These are phyloP conservation scores for Catharus ustulatus DNA, from an alignment of 2,797 vertebrate genomes.

Conservation along the genomic window DNA sequence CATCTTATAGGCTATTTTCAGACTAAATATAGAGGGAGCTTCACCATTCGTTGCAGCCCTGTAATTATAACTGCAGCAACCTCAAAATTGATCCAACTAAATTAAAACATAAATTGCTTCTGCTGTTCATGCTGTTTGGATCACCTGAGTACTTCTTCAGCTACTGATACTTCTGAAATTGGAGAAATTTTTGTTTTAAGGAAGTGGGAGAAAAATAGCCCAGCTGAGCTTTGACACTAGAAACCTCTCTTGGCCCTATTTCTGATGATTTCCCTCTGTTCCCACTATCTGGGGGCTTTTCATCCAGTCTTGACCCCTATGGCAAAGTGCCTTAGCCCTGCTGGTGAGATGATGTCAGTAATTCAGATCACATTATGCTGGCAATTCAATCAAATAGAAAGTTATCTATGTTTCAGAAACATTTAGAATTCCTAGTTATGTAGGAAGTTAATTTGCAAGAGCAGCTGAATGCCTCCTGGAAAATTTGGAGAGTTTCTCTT, in stretches of 20 bases:
- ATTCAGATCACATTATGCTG: constrained; percentile 46
- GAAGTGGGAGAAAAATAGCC: neutral
- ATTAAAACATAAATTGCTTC: constrained; percentile 33
- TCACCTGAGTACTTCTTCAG: constrained; percentile 18
- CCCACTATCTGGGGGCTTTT: neutral
- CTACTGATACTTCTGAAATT: neutral
- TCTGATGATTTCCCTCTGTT: neutral
- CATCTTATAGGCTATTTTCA: neutral
- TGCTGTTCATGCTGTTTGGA: neutral
- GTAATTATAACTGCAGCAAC: constrained; percentile 19
- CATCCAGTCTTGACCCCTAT: neutral
- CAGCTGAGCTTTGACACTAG: neutral
- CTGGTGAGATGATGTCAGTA: neutral
- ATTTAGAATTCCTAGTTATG: constrained; percentile 54
- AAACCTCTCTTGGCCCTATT: neutral
- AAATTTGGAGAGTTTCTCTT: constrained; percentile 47
- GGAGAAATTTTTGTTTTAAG: neutral
- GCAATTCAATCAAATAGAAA: constrained; percentile 54
- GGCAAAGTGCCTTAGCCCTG: neutral
- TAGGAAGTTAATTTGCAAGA: constrained; percentile 65
- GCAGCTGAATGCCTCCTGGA: constrained; percentile 67
- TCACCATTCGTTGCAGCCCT: neutral
- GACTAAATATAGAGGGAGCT: constrained; percentile 17
- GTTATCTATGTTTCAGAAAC: constrained; percentile 47
- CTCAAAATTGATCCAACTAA: constrained; percentile 23